Evolutionary conservation across 2,797 vertebrate species (phyloP).

Genomic region (Urocyon cinereoargenteus): DNA sequence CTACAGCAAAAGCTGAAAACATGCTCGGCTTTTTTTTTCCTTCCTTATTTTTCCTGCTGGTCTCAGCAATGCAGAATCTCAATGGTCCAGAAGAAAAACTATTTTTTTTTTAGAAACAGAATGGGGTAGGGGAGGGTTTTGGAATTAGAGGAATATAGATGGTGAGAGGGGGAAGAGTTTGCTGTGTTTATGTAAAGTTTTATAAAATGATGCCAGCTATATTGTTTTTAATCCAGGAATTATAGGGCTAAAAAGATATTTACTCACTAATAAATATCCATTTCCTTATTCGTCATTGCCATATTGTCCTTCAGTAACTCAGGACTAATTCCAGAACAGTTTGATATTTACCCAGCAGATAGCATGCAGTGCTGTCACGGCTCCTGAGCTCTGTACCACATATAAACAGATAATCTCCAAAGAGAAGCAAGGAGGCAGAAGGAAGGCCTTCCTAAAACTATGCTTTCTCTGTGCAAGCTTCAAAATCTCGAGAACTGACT

Average conservation of each 20-base stretch:
- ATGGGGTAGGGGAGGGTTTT: neutral
- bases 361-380: neutral
- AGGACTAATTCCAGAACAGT: constrained; percentile 52
- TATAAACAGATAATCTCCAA: constrained; percentile 34
- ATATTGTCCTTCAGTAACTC: constrained; percentile 66
- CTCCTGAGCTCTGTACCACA: constrained; percentile 1
- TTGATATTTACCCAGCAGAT: constrained; percentile 38
- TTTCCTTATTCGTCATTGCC: constrained; percentile 46
- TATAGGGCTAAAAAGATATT: constrained; percentile 68
- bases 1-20: constrained; percentile 42
- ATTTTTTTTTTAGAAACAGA: constrained; percentile 68
- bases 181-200: constrained; percentile 58
- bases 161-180: constrained; percentile 1
- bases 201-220: constrained; percentile 72
- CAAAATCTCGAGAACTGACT: neutral
- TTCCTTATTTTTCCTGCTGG: neutral
- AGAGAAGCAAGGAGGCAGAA: neutral
- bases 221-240: constrained; percentile 73
- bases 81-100: constrained; percentile 46
- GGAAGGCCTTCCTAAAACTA: neutral
- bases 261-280: constrained; percentile 74
- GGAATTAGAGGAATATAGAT: constrained; percentile 54
- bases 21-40: neutral
- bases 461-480: neutral
- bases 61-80: constrained; percentile 47